These are phyloP conservation scores for Psittacula cyanocephala DNA, from an alignment of 2,113 vertebrate species.

Conservation along the genomic window DNA sequence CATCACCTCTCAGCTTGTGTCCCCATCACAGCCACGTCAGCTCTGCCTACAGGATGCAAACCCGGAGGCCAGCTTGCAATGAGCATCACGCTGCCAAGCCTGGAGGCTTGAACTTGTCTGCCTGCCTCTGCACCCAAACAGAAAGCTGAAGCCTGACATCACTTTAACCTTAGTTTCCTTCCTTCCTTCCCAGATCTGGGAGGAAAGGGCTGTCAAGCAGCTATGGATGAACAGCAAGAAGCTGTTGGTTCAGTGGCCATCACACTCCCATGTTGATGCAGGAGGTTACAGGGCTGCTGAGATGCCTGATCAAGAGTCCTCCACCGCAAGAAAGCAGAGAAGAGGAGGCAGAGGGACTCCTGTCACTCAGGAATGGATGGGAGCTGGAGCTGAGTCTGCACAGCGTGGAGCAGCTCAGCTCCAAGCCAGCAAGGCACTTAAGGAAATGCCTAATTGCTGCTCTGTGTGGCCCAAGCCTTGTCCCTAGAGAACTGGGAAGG, in stretches of 20 bases:
- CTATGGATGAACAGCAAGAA: not conserved
- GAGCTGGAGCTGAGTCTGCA: not conserved
- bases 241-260: not conserved
- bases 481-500: not conserved
- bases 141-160: not conserved
- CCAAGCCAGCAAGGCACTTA: not conserved
- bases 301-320: not conserved
- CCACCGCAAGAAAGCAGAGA: not conserved
- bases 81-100: not conserved
- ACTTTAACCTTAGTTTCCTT: not conserved
- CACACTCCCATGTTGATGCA: accelerated
- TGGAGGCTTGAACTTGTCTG: not conserved
- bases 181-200: not conserved
- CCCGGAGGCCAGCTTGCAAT: accelerated
- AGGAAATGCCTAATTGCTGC: not conserved
- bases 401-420: not conserved
- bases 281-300: not conserved
- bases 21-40: accelerated
- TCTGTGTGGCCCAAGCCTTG: not conserved
- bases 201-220: not conserved
- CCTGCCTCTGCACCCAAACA: not conserved
- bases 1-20: accelerated
- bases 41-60: not conserved
- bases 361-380: not conserved
- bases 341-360: not conserved